Evolutionary conservation across 2,113 vertebrate genomes (phyloP).

Genomic region (Pithys albifrons): DNA sequence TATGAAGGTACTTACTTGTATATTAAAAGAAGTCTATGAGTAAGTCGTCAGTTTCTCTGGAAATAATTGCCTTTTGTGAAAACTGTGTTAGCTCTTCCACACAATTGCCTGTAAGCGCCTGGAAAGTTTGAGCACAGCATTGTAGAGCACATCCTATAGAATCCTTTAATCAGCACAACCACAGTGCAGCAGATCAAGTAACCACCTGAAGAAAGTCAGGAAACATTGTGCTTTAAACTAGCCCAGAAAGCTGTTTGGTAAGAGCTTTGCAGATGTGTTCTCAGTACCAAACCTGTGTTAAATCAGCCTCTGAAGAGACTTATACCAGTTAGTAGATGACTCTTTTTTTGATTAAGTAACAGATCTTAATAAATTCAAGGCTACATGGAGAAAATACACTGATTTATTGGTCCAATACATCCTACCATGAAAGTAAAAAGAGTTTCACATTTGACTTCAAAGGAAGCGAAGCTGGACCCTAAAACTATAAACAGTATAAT

Average conservation of each 20-base stretch:
- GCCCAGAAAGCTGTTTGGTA: neutral
- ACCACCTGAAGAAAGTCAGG: neutral
- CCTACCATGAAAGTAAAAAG: constrained; percentile 3
- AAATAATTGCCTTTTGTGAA: constrained; percentile 3
- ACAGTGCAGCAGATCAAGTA: neutral
- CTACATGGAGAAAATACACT: neutral
- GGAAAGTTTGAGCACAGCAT: neutral
- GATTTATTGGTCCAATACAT: neutral
- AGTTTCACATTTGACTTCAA: constrained; percentile 33
- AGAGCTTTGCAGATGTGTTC: neutral
- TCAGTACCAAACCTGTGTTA: neutral
- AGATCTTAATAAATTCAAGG: neutral
- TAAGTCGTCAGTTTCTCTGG: neutral
- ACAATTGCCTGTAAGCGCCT: neutral
- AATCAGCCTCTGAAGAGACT: neutral
- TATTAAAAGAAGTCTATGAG: neutral
- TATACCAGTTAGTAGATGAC: neutral
- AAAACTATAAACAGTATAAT: neutral
- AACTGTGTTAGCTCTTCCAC: neutral
- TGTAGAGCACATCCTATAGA: neutral
- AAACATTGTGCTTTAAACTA: neutral
- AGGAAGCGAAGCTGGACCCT: neutral
- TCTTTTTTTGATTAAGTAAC: neutral
- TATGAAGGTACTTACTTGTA: constrained; percentile 8
- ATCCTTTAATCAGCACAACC: neutral